These are phyloP conservation scores for Tragelaphus strepsiceros DNA, from an alignment of 2,113 vertebrate species.

Conservation along the genomic window DNA sequence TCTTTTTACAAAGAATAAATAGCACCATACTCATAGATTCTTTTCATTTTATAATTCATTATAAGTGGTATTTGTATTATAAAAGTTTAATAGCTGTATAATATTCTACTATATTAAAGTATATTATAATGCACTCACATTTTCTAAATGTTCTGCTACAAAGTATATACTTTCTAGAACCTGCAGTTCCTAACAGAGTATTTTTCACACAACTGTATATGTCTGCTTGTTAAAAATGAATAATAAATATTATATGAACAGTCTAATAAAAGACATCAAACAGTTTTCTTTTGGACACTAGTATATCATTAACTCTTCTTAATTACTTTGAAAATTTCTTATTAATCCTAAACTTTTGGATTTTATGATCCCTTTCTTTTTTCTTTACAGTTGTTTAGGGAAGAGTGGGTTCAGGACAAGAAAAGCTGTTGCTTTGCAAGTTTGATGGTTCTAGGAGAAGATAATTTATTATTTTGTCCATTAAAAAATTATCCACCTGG, in stretches of 20 bases:
- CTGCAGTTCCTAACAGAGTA: neutral
- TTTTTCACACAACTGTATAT: neutral
- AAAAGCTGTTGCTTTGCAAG: neutral
- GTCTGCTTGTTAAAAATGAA: neutral
- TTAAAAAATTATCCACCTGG: neutral
- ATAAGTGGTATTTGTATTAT: neutral
- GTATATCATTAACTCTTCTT: neutral
- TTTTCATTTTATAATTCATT: neutral
- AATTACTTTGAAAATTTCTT: neutral
- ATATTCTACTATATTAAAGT: neutral
- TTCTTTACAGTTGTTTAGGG: neutral
- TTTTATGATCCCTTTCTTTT: neutral
- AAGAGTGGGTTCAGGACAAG: neutral
- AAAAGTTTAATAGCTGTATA: neutral
- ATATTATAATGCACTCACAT: neutral
- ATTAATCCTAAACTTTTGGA: neutral
- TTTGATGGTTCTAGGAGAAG: neutral
- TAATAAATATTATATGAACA: neutral
- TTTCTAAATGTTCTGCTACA: neutral
- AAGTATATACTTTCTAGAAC: neutral
- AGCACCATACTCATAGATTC: neutral
- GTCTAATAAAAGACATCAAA: neutral
- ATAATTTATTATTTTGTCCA: neutral
- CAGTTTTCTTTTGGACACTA: neutral
- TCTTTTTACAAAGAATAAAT: neutral